A percentile compares a stretch with the other conserved stretches of the same genome.
These are phyloP conservation scores for Proales similis DNA, from an alignment of 1,140 invertebrate genomes.

Conservation along the genomic window DNA sequence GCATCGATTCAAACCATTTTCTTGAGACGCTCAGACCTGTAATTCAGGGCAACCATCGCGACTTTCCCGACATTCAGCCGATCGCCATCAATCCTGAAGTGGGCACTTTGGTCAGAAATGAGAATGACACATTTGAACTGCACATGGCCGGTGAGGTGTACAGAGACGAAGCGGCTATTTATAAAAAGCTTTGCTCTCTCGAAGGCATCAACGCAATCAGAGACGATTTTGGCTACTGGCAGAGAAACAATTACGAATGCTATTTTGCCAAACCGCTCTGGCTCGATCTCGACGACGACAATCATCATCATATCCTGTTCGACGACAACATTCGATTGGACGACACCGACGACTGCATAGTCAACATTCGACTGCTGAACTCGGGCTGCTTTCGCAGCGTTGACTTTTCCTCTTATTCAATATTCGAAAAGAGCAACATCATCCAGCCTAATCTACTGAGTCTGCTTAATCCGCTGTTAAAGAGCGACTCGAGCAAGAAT, in stretches of 20 bases:
- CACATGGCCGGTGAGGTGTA: conserved; percentile 16
- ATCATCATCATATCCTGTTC: conserved; percentile 34
- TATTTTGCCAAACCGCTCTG: conserved; percentile 32
- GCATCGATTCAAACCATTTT: conserved; percentile 29
- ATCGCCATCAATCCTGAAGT: conserved; percentile 12
- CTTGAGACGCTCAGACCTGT: conserved; percentile 7
- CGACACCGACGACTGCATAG: conserved; percentile 22
- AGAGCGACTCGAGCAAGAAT: conserved; percentile 3
- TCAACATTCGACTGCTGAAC: conserved; percentile 3
- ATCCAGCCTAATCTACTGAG: conserved; percentile 11
- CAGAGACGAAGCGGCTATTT: conserved; percentile 7
- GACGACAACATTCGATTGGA: conserved; percentile 36
- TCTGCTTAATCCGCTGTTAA: conserved; percentile 9
- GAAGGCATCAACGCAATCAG: conserved; percentile 34
- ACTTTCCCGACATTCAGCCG: conserved; percentile 12
- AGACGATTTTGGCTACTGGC: conserved; percentile 38
- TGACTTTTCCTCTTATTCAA: conserved; percentile 19
- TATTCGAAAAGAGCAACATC: neutral
- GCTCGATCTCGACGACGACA: conserved; percentile 17
- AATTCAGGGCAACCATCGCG: conserved; percentile 16
- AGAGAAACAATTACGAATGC: conserved; percentile 27
- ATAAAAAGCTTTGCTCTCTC: conserved; percentile 16
- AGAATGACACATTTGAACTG: conserved; percentile 12
- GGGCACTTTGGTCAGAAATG: neutral
- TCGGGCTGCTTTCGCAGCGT: neutral